Percentiles rank a stretch among this genome's conserved stretches.
phyloP scores from a whole-genome alignment of 2,113 vertebrate species.

The Callithrix jacchus region DNA sequence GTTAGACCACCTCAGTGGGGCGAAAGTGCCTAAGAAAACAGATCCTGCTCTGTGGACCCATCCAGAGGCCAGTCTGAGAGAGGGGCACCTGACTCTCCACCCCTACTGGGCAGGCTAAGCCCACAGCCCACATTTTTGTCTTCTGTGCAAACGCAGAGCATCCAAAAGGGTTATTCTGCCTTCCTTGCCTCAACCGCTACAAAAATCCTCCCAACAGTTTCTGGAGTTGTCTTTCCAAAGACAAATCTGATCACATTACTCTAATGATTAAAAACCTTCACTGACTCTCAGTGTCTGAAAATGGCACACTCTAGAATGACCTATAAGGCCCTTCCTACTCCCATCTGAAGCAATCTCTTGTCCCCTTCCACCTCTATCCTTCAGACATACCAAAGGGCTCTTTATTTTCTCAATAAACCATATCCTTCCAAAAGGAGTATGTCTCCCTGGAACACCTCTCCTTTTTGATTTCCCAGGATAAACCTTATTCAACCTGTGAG shows the following conservation, averaged over 20 bases:
- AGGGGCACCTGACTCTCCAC: background rate
- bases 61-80: background rate
- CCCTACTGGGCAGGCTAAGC: background rate
- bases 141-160: background rate
- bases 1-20: background rate
- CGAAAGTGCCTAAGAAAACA: background rate
- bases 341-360: background rate
- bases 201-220: background rate
- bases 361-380: background rate
- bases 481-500: background rate
- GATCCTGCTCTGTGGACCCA: background rate
- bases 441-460: background rate
- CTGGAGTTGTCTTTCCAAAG: background rate
- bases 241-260: background rate
- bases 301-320: rapidly evolving
- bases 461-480: background rate
- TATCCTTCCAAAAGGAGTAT: background rate
- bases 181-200: background rate
- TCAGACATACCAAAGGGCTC: background rate
- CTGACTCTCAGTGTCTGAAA: background rate
- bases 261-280: background rate
- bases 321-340: background rate
- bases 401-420: background rate
- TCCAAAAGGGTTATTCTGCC: background rate
- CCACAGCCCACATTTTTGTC: background rate